Percentiles rank a stretch among this genome's conserved stretches.
Evolutionary conservation across 2,888 invertebrate genomes (phyloP).

Genomic region (Campoplex capitator): DNA sequence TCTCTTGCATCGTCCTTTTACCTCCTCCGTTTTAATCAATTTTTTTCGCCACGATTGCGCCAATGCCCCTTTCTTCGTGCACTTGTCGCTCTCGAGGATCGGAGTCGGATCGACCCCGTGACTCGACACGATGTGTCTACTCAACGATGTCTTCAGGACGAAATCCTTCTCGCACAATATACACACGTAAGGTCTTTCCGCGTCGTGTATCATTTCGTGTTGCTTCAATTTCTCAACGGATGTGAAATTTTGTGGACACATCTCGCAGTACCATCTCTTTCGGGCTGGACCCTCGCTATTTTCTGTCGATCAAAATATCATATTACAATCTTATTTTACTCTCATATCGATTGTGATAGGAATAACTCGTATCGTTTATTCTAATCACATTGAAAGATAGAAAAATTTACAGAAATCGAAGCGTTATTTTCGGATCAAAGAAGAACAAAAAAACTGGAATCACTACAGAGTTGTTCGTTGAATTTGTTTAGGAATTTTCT

Average conservation of each 20-base stretch:
- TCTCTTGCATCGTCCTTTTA: constrained; percentile 32
- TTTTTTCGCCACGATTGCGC: constrained; percentile 73
- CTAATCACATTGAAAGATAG: too few relatives aligned
- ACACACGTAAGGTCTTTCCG: constrained; percentile 84
- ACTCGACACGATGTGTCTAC: constrained; percentile 85
- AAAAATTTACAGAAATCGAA: too few relatives aligned
- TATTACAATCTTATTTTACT: neutral
- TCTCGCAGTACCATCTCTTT: constrained; percentile 81
- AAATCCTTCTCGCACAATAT: constrained; percentile 86
- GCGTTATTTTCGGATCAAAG: too few relatives aligned
- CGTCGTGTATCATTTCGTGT: constrained; percentile 80
- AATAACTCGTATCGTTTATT: too few relatives aligned
- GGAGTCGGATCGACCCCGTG: constrained; percentile 86
- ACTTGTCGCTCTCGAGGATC: constrained; percentile 81
- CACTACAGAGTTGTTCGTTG: too few relatives aligned
- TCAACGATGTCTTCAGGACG: constrained; percentile 84
- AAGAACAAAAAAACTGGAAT: too few relatives aligned
- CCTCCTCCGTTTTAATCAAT: constrained; percentile 70
- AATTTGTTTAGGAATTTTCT: too few relatives aligned
- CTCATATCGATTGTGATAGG: too few relatives aligned
- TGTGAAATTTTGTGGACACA: constrained; percentile 79
- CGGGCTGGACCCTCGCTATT: constrained; percentile 73
- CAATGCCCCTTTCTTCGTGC: constrained; percentile 76
- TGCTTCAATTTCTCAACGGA: constrained; percentile 79
- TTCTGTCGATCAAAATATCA: constrained; percentile 31